Evolutionary conservation across 2,113 vertebrate species (phyloP).

Genomic region (Lycocorax pyrrhopterus): DNA sequence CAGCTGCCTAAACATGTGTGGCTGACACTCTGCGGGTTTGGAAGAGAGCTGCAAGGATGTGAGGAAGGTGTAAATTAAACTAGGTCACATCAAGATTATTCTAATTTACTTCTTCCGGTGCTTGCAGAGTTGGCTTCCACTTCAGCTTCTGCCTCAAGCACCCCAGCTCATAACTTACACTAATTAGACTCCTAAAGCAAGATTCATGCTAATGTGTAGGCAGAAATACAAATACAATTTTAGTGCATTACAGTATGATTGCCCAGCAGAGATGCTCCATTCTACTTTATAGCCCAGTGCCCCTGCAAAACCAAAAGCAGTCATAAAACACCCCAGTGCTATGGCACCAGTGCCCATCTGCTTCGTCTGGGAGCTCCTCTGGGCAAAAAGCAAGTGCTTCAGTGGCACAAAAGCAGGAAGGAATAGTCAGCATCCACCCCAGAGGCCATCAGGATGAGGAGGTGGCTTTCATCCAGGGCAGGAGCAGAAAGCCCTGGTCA

Average conservation of each 20-base stretch:
- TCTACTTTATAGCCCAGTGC: neutral
- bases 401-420: neutral
- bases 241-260: neutral
- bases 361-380: neutral
- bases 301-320: rapidly evolving
- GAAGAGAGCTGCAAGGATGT: neutral
- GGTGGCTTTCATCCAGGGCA: neutral
- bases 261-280: neutral
- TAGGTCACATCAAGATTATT: neutral
- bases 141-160: neutral
- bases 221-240: neutral
- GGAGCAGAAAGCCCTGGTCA: neutral
- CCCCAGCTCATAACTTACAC: neutral
- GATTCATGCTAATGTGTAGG: neutral
- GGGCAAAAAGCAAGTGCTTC: neutral
- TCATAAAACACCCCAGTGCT: neutral
- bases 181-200: neutral
- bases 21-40: neutral
- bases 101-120: neutral
- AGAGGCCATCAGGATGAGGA: rapidly evolving
- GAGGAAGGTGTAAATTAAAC: slow-evolving; percentile 17
- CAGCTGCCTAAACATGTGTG: neutral
- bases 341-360: neutral
- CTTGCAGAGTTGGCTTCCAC: neutral
- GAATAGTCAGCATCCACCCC: neutral